phyloP scores from a whole-genome alignment of 2,797 vertebrate species.

The Poeciliopsis turneri region DNA sequence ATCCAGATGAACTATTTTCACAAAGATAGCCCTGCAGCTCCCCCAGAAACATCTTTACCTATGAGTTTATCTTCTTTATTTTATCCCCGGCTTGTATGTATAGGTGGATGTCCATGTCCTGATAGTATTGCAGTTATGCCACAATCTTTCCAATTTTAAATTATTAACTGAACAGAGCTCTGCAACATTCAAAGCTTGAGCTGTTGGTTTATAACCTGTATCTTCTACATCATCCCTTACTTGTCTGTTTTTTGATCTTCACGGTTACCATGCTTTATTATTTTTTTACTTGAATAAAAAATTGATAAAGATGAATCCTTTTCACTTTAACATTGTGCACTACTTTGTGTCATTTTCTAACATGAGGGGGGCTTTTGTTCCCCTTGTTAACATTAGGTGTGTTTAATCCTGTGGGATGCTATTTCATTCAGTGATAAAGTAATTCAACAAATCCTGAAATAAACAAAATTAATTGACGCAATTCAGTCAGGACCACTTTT shows the following conservation, averaged over 20 bases:
- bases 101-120: neutral
- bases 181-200: neutral
- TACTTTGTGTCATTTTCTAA: neutral
- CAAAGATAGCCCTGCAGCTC: neutral
- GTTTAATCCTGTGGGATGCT: neutral
- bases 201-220: neutral
- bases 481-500: neutral
- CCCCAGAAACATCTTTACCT: neutral
- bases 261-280: neutral
- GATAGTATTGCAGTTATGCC: neutral
- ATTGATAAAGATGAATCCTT: too few relatives aligned
- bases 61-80: neutral
- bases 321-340: neutral
- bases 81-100: neutral
- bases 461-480: neutral
- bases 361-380: neutral
- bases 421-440: neutral
- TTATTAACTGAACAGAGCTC: neutral
- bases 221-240: too few relatives aligned
- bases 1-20: neutral
- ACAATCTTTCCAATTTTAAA: neutral
- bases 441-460: neutral
- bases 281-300: neutral
- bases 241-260: neutral
- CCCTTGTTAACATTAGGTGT: neutral